Evolutionary conservation across 2,888 invertebrate genomes (phyloP), one percentile per base, ranked within the genome.

Genomic region (Disparrhopalites patrizii): DNA sequence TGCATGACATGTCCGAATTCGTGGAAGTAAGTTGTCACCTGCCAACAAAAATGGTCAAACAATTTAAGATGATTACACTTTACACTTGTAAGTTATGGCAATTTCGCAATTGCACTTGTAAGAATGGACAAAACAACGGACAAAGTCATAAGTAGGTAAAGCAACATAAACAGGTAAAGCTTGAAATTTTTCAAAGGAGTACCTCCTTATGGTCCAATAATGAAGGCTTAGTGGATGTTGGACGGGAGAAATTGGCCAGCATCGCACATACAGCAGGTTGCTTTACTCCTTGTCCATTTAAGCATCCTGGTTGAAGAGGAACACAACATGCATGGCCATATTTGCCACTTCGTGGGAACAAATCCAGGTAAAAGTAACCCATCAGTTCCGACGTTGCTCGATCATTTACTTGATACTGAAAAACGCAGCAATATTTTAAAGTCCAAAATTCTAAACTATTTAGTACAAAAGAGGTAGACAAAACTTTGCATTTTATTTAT

Each of bases 1-100:
- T 82, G 82, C 82, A 82, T 82, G 27, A 81, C 79, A 76, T 82
- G 82, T 61, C 82, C 82, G 78, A 82, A 82, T 76, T 82, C 82
- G 75, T 82, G 82, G 75, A 82, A 82, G 69, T 78, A 82, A 2
- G 82, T 81, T 71, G 80, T 80, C 31, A 82, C 65, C 66, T 69
- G 38, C 10, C 27, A 36, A 18, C 13, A n/a, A n/a, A n/a, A n/a
- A n/a, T n/a, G n/a, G n/a, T n/a, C n/a, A n/a, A n/a, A n/a, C n/a
- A n/a, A n/a, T n/a, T n/a, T n/a, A n/a, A n/a, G n/a, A n/a, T n/a
- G n/a, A n/a, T n/a, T n/a, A n/a, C n/a, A n/a, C n/a, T n/a, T n/a
- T n/a, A n/a, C n/a, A n/a, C n/a, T n/a, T 64, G 28, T 60, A 38
- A 10, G 10, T 18, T 13, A 64, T 8, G 3, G 38, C 38, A n/a